Evolutionary conservation across 2,797 vertebrate species (phyloP).

Genomic region (Spinus pinus): DNA sequence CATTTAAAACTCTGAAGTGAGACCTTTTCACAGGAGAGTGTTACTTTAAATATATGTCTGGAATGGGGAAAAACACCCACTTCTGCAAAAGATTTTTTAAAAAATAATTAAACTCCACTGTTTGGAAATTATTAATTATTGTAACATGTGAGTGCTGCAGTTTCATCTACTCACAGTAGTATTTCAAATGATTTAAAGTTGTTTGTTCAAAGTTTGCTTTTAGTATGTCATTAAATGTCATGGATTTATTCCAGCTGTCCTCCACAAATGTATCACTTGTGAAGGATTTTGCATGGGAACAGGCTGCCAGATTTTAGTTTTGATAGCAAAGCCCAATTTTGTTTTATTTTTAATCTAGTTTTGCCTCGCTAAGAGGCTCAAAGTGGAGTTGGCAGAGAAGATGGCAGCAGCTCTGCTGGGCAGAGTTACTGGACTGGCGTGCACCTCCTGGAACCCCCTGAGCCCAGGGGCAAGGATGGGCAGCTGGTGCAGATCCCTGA

Average conservation of each 20-base stretch:
- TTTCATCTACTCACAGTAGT: slow-evolving; percentile 3
- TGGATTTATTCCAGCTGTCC: slow-evolving; percentile 53
- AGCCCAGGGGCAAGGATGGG: neutral
- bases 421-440: neutral
- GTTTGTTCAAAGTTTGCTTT: slow-evolving; percentile 52
- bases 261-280: neutral
- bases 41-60: neutral
- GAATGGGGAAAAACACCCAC: neutral
- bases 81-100: neutral
- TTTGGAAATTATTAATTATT: slow-evolving; percentile 17
- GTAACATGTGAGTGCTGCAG: neutral
- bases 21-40: neutral
- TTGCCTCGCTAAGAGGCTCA: neutral
- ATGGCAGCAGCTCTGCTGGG: neutral
- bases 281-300: slow-evolving; percentile 32
- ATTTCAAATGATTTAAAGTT: slow-evolving; percentile 46
- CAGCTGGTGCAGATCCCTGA: neutral
- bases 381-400: neutral
- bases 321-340: neutral
- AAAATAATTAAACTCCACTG: neutral
- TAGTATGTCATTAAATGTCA: slow-evolving; percentile 6
- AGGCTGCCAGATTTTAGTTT: slow-evolving; percentile 3
- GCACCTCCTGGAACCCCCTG: neutral
- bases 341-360: neutral
- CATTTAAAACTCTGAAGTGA: neutral